Evolutionary conservation across 2,113 vertebrate genomes (phyloP).

Genomic region (Cyanoliseus patagonus): DNA sequence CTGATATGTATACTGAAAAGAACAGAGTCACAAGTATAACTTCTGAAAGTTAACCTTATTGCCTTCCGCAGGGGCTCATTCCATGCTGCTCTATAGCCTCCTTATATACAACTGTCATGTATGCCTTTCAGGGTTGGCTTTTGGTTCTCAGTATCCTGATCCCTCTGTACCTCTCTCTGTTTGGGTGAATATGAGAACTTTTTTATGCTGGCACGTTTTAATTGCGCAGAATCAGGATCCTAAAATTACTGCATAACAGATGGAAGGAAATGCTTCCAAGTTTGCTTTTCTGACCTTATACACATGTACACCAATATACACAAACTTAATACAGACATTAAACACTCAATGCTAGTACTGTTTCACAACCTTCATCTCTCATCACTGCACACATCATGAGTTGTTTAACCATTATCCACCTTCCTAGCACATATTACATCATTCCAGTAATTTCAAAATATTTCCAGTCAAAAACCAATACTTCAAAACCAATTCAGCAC

Average conservation of each 20-base stretch:
- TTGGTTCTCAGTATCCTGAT: background rate
- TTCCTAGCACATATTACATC: background rate
- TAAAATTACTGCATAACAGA: background rate
- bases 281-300: background rate
- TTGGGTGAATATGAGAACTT: background rate
- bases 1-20: background rate
- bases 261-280: background rate
- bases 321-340: background rate
- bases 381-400: background rate
- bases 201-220: background rate
- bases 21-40: background rate
- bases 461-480: background rate
- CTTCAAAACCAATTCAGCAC: background rate
- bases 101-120: background rate
- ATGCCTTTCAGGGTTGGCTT: background rate
- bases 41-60: background rate
- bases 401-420: background rate
- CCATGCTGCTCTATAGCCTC: background rate
- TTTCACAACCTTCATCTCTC: background rate
- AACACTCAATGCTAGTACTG: background rate
- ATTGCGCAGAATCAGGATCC: background rate
- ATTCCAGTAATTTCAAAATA: background rate
- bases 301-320: background rate
- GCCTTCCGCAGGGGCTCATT: background rate
- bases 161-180: background rate